These are phyloP conservation scores for Smittia sp. DNA, from an alignment of 2,888 invertebrate species.

Conservation along the genomic window DNA sequence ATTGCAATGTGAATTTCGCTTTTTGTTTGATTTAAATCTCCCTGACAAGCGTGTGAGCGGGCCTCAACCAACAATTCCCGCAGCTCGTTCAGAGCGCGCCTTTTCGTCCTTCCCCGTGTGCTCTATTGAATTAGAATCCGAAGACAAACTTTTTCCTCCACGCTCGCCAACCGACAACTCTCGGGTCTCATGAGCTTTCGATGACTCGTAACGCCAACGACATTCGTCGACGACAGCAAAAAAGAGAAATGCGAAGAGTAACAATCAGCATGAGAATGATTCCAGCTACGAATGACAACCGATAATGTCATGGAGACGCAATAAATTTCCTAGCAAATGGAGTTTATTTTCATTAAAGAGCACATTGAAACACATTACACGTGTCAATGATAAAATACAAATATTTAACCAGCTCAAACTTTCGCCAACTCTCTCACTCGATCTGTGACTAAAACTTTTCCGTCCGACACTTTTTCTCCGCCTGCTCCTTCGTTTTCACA, in stretches of 20 bases:
- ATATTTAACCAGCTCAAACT: conserved; percentile 35
- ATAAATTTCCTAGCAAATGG: conserved; percentile 27
- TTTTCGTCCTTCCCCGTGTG: background rate
- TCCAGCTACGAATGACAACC: conserved; percentile 32
- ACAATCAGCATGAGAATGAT: conserved; percentile 35
- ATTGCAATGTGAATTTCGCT: background rate
- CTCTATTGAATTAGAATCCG: background rate
- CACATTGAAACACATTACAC: conserved; percentile 32
- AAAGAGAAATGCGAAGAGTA: conserved; percentile 21
- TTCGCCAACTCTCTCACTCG: background rate
- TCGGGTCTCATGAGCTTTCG: background rate
- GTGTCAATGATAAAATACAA: conserved; percentile 40
- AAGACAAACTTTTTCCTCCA: background rate
- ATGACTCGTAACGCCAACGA: background rate
- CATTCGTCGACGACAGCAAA: conserved; percentile 11
- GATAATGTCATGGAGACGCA: conserved; percentile 39
- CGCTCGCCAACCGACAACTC: background rate
- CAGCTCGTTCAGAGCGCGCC: no score
- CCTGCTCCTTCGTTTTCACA: background rate
- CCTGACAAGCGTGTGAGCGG: conserved; percentile 1
- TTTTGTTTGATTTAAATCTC: background rate
- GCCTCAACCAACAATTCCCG: background rate
- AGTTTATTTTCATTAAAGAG: conserved; percentile 37
- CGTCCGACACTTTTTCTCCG: background rate
- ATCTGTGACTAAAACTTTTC: background rate